A percentile compares a stretch with the other conserved stretches of the same genome.
Conservation (phyloP, 2,113 vertebrate species). For the Motacilla tschutschensis region DNA sequence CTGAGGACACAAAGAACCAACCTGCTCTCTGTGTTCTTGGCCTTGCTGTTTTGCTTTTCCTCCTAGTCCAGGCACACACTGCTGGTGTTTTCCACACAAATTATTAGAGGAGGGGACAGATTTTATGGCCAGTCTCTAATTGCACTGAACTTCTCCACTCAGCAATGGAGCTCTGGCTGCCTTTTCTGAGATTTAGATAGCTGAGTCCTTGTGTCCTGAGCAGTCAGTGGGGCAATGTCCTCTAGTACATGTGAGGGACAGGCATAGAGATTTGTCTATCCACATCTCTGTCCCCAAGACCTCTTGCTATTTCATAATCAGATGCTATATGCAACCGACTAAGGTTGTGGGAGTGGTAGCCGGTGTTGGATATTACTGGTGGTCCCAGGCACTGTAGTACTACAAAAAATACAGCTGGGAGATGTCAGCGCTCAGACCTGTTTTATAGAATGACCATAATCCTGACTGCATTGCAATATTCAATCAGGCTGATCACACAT, state of each 20-base stretch:
- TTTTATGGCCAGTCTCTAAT: background rate
- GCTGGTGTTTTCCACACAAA: background rate
- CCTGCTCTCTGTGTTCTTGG: background rate
- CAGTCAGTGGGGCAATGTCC: background rate
- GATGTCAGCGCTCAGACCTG: background rate
- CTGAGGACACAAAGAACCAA: background rate
- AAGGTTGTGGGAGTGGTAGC: background rate
- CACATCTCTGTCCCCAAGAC: background rate
- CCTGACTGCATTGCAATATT: background rate
- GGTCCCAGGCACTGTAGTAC: background rate
- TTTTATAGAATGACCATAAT: background rate
- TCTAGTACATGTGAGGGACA: background rate
- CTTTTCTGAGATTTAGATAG: background rate
- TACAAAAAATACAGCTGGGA: background rate
- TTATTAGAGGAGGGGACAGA: background rate
- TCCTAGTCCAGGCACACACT: background rate
- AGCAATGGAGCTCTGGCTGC: background rate
- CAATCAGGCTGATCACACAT: background rate
- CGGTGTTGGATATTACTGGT: background rate
- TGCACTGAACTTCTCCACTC: background rate
- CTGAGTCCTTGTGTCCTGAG: background rate
- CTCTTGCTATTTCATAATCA: background rate
- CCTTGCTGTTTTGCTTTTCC: background rate
- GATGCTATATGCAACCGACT: background rate
- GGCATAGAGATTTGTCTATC: background rate